Base-by-base conservation (phyloP, 1,140 invertebrate genomes). In the Drosophila ananassae region DNA sequence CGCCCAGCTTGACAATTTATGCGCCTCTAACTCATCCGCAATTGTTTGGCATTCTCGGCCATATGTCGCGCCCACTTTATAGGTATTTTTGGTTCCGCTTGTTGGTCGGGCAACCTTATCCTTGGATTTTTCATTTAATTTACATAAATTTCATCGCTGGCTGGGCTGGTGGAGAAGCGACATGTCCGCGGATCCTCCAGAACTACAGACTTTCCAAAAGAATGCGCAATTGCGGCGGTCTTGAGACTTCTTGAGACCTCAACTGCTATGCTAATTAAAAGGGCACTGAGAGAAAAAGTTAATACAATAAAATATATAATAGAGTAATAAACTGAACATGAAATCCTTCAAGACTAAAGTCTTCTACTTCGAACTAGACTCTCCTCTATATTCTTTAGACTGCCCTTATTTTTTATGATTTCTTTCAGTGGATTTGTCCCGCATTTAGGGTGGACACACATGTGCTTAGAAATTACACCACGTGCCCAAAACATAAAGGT, bases 141-240 rank as follows among this genome's bases (percentile, higher is more conserved):
- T 87, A 68, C 82, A 87, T 87, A 87, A 87, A 87, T 87, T 87
- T 87, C 83, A 87, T 89, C 72, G 74, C 74, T 87, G 59, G 82
- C 82, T 85, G 82, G 7, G 30, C 30, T n/a, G 46, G 47, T 64
- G 10, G 51, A 44, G 59, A 55, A 41, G 51, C 21, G 17, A 41
- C 73, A 62, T 39, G 51, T 22, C 55, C 54, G 48, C 54, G 44
- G 25, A 50, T 57, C 50, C 50, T 22, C 28, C 12, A 39, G 21
- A 10, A 13, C 28, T 41, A 28, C 25, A 28, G 28, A 73, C 57
- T 73, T 55, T 56, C 73, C 51, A 69, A 34, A 57, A 57, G 69
- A 73, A 73, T 57, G 69, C 53, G 48, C 73, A 75, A 75, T 75
- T 75, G 73, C 59, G 63, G 64, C 41, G 51, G 66, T 62, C 47